These are phyloP conservation scores for Trimorus sp. DNA, from an alignment of 2,888 invertebrate genomes.

Conservation along the genomic window DNA sequence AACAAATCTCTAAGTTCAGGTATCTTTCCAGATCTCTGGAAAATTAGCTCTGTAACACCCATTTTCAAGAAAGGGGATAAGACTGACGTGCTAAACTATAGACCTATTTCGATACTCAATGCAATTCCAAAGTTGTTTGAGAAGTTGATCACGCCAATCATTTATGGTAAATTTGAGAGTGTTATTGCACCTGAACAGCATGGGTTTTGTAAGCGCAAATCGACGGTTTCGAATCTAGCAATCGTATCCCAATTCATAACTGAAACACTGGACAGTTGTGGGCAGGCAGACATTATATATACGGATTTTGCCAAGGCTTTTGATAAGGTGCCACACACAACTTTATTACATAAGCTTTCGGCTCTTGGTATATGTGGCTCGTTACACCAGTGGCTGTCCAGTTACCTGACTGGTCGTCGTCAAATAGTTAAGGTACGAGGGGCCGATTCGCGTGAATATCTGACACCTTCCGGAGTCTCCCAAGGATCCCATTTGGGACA, in stretches of 20 bases:
- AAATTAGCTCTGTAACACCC: constrained; percentile 1
- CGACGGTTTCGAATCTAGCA: constrained; percentile 28
- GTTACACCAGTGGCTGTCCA: constrained; percentile 51
- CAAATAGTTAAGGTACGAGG: constrained; percentile 32
- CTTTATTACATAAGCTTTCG: constrained; percentile 58
- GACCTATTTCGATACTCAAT: background rate
- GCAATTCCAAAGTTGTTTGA: background rate
- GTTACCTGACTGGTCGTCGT: constrained; percentile 31
- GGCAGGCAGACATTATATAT: constrained; percentile 59
- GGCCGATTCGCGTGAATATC: background rate
- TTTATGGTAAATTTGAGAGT: background rate
- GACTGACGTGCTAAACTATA: background rate
- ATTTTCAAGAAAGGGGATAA: background rate
- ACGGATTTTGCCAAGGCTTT: constrained; percentile 70
- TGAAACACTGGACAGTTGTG: constrained; percentile 46
- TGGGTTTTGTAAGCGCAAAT: constrained; percentile 29
- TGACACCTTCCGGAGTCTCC: constrained; percentile 26
- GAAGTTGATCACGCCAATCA: background rate
- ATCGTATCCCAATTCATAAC: constrained; percentile 48
- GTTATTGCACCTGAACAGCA: constrained; percentile 27
- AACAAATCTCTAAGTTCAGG: constrained; percentile 17
- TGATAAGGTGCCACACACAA: constrained; percentile 64
- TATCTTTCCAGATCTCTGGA: constrained; percentile 10
- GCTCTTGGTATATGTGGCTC: constrained; percentile 38
- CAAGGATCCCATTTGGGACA: constrained; percentile 50